A percentile compares a stretch with the other conserved stretches of the same genome.
Conservation (phyloP, 1,140 invertebrate species). For the Choristoneura fumiferana region DNA sequence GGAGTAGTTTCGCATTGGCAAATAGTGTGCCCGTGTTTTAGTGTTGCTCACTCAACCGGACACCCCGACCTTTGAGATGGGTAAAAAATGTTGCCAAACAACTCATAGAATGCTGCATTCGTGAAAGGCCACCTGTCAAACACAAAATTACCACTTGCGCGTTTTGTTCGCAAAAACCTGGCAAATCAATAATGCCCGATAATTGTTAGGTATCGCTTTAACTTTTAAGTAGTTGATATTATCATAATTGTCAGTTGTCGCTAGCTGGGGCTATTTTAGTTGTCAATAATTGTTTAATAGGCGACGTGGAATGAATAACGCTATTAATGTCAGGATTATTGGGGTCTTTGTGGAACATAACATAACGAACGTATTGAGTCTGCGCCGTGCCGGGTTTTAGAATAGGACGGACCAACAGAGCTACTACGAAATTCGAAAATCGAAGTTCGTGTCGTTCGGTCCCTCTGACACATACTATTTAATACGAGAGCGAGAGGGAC, state of each 20-base stretch:
- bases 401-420: too few relatives aligned
- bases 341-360: too few relatives aligned
- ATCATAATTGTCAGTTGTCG: constrained; percentile 10
- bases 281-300: constrained; percentile 2
- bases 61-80: constrained; percentile 46
- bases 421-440: too few relatives aligned
- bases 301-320: constrained; percentile 17
- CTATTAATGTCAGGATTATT: not conserved
- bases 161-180: constrained; percentile 32
- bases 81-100: constrained; percentile 47
- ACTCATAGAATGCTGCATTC: constrained; percentile 31
- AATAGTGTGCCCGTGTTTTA: constrained; percentile 19
- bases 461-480: too few relatives aligned
- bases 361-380: too few relatives aligned
- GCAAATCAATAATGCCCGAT: constrained; percentile 35
- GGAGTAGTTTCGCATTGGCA: not conserved
- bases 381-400: too few relatives aligned
- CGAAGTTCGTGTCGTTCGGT: too few relatives aligned
- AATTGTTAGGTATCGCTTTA: constrained; percentile 11
- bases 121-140: constrained; percentile 57
- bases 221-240: constrained; percentile 6
- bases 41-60: constrained; percentile 30
- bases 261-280: constrained; percentile 3
- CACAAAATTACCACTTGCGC: constrained; percentile 33
- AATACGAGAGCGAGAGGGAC: too few relatives aligned